phyloP scores from a whole-genome alignment of 2,888 invertebrate genomes.

The Eupithecia subumbrata region DNA sequence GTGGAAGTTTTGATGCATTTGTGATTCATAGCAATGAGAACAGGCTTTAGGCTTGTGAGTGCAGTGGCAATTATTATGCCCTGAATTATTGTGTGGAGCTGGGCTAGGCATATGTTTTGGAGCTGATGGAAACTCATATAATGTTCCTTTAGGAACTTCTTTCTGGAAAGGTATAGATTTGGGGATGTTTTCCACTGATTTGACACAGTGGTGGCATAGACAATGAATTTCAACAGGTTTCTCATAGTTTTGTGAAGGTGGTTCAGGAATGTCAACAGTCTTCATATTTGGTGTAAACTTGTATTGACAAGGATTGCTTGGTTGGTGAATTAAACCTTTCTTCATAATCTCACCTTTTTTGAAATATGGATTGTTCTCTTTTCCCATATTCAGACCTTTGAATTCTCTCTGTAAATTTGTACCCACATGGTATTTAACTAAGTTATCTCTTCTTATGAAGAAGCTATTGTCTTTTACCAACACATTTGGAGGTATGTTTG shows the following conservation, averaged over 20 bases:
- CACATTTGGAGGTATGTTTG: slow-evolving; percentile 53
- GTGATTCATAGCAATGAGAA: slow-evolving; percentile 42
- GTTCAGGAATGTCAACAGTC: slow-evolving; percentile 1
- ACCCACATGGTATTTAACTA: slow-evolving; percentile 52
- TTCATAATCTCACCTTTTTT: slow-evolving; percentile 60
- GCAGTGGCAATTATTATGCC: slow-evolving; percentile 29
- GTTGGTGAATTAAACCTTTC: slow-evolving; percentile 35
- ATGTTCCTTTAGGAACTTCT: slow-evolving; percentile 15
- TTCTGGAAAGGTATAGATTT: slow-evolving; percentile 25
- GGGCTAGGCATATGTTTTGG: slow-evolving; percentile 5
- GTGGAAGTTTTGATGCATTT: slow-evolving; percentile 31
- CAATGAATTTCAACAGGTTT: slow-evolving; percentile 49
- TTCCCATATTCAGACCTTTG: slow-evolving; percentile 56
- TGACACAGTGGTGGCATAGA: slow-evolving; percentile 65
- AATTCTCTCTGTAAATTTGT: slow-evolving; percentile 54
- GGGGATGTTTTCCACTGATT: slow-evolving; percentile 39
- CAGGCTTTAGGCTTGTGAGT: slow-evolving; percentile 43
- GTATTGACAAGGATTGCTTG: slow-evolving; percentile 12
- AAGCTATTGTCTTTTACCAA: slow-evolving; percentile 64
- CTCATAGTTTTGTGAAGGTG: slow-evolving; percentile 5
- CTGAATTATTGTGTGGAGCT: background rate
- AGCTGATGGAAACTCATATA: slow-evolving; percentile 17
- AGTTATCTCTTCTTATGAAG: slow-evolving; percentile 67
- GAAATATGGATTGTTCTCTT: slow-evolving; percentile 64
- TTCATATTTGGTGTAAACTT: slow-evolving; percentile 17